phyloP scores from a whole-genome alignment of 2,888 invertebrate genomes.

The Zeuzera pyrina region DNA sequence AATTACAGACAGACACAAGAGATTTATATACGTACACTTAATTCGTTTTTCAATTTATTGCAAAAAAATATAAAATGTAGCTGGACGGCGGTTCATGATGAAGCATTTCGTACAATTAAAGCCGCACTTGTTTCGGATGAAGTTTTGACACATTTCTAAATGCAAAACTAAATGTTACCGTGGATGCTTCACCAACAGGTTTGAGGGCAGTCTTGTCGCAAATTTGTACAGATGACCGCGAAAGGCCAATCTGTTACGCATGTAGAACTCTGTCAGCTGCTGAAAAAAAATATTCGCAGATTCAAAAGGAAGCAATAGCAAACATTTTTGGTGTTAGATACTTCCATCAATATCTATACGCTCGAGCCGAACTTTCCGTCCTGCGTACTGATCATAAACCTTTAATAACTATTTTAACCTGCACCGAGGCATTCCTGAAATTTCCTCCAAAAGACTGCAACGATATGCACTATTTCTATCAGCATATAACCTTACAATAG shows the following conservation, averaged over 20 bases:
- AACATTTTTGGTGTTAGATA: slow-evolving; percentile 2
- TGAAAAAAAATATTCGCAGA: slow-evolving; percentile 2
- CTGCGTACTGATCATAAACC: slow-evolving; percentile 5
- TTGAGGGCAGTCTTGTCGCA: slow-evolving; percentile 1
- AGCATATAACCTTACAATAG: too few relatives aligned
- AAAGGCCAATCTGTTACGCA: slow-evolving; percentile 1
- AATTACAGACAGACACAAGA: too few relatives aligned
- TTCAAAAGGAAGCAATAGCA: slow-evolving; percentile 3
- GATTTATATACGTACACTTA: too few relatives aligned
- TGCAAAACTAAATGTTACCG: slow-evolving; percentile 1
- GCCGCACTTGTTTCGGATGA: not conserved
- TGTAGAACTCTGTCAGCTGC: not conserved
- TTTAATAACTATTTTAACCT: slow-evolving; percentile 1
- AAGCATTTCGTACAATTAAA: slow-evolving; percentile 1
- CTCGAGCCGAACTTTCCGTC: not conserved
- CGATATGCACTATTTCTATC: too few relatives aligned
- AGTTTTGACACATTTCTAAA: not conserved
- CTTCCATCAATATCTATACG: slow-evolving; percentile 3
- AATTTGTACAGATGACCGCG: not conserved
- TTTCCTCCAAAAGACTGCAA: too few relatives aligned
- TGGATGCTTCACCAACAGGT: not conserved
- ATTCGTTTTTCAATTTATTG: not conserved
- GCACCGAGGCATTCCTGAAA: slow-evolving; percentile 1
- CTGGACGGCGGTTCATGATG: not conserved
- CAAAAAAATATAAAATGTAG: not conserved